These are phyloP conservation scores for Anolis carolinensis DNA, from an alignment of 2,113 vertebrate genomes.

Conservation along the genomic window DNA sequence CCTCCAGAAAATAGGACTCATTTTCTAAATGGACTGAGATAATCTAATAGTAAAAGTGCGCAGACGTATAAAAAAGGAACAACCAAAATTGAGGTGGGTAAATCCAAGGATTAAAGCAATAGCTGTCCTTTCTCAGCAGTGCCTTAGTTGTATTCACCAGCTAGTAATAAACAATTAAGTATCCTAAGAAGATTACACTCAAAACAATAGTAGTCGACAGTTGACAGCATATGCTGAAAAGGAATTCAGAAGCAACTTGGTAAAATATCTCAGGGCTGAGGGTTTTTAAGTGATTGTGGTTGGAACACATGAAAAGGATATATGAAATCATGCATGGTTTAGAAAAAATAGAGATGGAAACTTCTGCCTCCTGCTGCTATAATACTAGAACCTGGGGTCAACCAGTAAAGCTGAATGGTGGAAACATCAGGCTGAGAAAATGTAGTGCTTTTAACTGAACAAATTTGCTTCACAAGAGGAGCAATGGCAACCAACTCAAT, in stretches of 20 bases:
- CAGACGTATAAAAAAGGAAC: background rate
- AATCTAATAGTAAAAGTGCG: background rate
- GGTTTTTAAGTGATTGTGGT: background rate
- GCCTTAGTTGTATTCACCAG: background rate
- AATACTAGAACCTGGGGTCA: background rate
- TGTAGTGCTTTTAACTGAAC: no score
- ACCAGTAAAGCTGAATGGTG: no score
- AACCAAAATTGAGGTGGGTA: background rate
- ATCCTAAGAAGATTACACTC: slow-evolving; percentile 39
- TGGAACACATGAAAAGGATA: background rate
- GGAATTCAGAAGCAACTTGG: background rate
- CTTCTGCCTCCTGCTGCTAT: background rate
- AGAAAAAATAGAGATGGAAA: background rate
- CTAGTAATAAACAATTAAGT: background rate
- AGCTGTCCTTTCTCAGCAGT: background rate
- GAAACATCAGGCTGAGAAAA: no score
- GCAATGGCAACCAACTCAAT: no score
- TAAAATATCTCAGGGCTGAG: background rate
- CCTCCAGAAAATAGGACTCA: background rate
- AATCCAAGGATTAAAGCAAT: slow-evolving; percentile 20
- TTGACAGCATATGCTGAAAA: background rate
- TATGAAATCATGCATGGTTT: background rate
- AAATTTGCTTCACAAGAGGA: no score
- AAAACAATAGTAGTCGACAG: background rate
- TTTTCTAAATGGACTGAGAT: background rate